Evolutionary conservation across 2,113 vertebrate genomes (phyloP).

Genomic region (Uria lomvia): DNA sequence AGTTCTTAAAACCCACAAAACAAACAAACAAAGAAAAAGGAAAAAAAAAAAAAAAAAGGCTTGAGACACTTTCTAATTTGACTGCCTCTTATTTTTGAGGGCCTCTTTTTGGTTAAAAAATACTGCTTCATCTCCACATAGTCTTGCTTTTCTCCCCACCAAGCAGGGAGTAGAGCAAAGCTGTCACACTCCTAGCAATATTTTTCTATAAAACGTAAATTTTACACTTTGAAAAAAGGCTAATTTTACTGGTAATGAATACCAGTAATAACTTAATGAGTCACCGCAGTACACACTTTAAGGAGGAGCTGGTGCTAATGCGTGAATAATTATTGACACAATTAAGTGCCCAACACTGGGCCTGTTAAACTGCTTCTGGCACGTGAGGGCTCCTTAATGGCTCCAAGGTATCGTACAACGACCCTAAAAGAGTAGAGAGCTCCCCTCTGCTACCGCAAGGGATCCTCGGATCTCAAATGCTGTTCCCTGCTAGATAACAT

Average conservation of each 20-base stretch:
- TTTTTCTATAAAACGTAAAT: constrained; percentile 25
- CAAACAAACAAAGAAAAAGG: not conserved
- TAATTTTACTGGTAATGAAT: constrained; percentile 68
- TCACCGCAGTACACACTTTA: constrained; percentile 43
- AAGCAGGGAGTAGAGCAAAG: constrained; percentile 20
- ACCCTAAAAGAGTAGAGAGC: not conserved
- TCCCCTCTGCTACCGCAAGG: not conserved
- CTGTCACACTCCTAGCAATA: not conserved
- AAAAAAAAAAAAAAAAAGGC: not conserved
- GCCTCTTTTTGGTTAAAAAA: not conserved
- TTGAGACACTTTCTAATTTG: not conserved
- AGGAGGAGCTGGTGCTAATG: constrained; percentile 52
- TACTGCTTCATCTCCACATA: not conserved
- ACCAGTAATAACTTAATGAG: constrained; percentile 66
- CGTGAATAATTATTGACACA: constrained; percentile 65
- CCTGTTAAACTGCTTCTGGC: constrained; percentile 60
- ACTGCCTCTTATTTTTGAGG: not conserved
- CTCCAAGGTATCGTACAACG: not conserved
- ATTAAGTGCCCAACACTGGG: constrained; percentile 46
- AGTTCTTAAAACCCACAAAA: not conserved
- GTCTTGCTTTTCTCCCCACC: not conserved
- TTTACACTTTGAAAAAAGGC: constrained; percentile 56
- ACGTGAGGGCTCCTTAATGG: constrained; percentile 43
- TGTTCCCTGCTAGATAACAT: not conserved
- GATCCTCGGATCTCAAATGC: not conserved